Conservation (phyloP, 1,140 invertebrate genomes). For the Drosophila dunni region DNA sequence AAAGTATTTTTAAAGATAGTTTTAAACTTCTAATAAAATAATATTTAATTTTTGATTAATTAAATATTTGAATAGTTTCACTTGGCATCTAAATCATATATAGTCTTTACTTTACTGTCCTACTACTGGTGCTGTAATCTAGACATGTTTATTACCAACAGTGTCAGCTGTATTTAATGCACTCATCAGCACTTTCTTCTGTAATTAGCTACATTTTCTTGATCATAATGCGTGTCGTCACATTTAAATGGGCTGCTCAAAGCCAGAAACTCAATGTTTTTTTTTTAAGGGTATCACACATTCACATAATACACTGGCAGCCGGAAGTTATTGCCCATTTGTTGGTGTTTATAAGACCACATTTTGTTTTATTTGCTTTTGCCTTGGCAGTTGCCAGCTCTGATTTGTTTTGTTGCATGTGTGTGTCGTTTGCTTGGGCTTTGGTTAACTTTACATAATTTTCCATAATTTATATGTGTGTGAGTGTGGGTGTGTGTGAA, state of each 20-base stretch:
- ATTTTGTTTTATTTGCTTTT: slow-evolving; percentile 26
- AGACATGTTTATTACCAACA: too few species aligned
- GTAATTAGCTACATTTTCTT: too few species aligned
- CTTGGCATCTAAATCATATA: too few species aligned
- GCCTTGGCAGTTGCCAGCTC: slow-evolving; percentile 10
- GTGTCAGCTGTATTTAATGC: too few species aligned
- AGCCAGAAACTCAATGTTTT: background rate
- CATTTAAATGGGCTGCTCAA: background rate
- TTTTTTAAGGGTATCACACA: slow-evolving; percentile 9
- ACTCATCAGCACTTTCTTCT: too few species aligned
- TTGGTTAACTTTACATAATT: slow-evolving; percentile 63
- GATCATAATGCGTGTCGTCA: background rate
- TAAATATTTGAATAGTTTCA: too few species aligned
- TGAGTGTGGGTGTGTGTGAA: slow-evolving; percentile 17
- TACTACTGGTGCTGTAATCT: too few species aligned
- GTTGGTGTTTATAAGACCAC: slow-evolving; percentile 15
- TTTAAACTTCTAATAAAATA: too few species aligned
- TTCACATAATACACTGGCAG: background rate
- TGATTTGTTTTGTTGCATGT: slow-evolving; percentile 1
- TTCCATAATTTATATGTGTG: slow-evolving; percentile 35
- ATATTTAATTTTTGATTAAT: too few species aligned
- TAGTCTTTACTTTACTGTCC: too few species aligned
- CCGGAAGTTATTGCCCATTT: slow-evolving; percentile 10
- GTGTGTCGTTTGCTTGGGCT: slow-evolving; percentile 33
- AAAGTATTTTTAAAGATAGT: too few species aligned